Percentiles rank a stretch among this genome's conserved stretches.
Conservation (phyloP, 2,888 invertebrate genomes). For the Xanthia togata region DNA sequence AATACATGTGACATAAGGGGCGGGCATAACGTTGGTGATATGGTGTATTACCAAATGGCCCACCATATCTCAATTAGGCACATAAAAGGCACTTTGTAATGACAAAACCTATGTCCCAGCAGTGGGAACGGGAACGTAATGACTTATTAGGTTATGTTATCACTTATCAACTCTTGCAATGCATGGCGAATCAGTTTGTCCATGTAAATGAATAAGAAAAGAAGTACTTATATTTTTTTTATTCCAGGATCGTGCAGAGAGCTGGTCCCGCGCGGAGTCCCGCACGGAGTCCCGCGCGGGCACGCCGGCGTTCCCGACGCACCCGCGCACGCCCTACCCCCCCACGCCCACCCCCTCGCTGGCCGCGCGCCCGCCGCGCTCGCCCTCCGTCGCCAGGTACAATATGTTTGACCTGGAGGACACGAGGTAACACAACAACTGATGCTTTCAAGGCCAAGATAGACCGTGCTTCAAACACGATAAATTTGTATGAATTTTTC, state of each 20-base stretch:
- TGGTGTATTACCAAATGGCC: background rate
- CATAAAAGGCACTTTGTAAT: background rate
- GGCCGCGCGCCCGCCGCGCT: slow-evolving; percentile 94
- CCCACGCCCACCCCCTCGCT: slow-evolving; percentile 93
- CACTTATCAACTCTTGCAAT: background rate
- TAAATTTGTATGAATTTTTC: background rate
- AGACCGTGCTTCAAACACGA: background rate
- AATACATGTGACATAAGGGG: background rate
- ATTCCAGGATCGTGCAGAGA: slow-evolving; percentile 91
- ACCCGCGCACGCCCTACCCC: slow-evolving; percentile 96
- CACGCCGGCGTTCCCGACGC: slow-evolving; percentile 98
- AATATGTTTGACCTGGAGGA: slow-evolving; percentile 63
- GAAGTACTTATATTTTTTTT: background rate
- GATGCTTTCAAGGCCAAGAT: background rate
- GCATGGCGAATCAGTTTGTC: background rate
- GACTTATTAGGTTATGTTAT: no score
- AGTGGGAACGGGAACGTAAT: background rate
- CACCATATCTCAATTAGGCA: background rate
- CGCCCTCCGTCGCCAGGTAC: slow-evolving; percentile 91
- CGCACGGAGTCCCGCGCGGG: slow-evolving; percentile 93
- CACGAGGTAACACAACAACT: slow-evolving; percentile 42
- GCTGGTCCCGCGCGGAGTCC: slow-evolving; percentile 85
- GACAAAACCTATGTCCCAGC: background rate
- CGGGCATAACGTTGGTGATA: background rate
- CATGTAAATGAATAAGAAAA: background rate